Base-by-base conservation (phyloP, 2,888 invertebrate genomes). In the Leistus spinibarbis region DNA sequence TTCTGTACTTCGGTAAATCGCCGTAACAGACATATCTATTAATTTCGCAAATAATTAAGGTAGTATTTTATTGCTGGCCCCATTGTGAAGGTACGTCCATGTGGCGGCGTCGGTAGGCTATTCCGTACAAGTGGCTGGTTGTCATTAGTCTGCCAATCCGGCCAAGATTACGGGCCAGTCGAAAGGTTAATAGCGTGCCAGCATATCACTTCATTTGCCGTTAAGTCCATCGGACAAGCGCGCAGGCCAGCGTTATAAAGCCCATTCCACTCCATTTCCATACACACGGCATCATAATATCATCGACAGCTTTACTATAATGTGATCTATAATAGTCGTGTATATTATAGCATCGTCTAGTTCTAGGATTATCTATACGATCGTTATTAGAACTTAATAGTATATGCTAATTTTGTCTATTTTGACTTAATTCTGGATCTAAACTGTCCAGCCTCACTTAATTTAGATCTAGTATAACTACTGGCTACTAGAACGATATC, bases 101-200 rank as follows among this genome's bases (percentile, higher is more conserved):
- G 40, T 40, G 40, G 10, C 40, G 40, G 40, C 40, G 40, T 40
- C 40, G 40, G 40, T 40, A 13, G 4, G 4, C 40, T 40, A 40
- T 40, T 40, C 40, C 13, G 40, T 40, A 40, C 40, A 40, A 40
- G 40, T 40, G 40, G 40, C 40, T 40, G 56, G 56, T 53, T 17
- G 16, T 66, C 73, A 73, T 73, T 73, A 73, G 40, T 73, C 73
- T 67, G 73, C 62, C 73, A 73, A 73, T 73, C 67, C 60, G 23
- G 67, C 22, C 66, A 73, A 73, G 73, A 73, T 73, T 73, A 73
- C 66, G 60, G 40, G 60, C 73, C 57, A 19, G 63, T 69, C 27
- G 75, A 75, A 75, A 75, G 75, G 75, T 69, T 75, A 75, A 69
- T 75, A 75, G 75, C 68, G 54, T 63, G 69, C 69, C 74, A 73